Conservation (phyloP, 2,113 vertebrate species). For the Phoenicopterus ruber region DNA sequence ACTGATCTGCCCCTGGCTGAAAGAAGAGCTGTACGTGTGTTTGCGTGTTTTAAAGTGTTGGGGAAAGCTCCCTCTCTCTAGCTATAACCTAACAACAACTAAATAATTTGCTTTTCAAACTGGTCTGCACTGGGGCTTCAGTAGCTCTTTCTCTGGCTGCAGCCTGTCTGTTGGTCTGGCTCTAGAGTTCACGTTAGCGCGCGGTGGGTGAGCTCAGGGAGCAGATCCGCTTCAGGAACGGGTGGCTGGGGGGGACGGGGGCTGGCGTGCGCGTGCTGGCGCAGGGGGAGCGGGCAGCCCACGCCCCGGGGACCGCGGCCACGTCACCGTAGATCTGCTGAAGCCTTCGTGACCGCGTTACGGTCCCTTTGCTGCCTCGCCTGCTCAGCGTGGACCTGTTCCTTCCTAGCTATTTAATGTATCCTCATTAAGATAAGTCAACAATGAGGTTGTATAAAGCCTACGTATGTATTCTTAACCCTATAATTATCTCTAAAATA, state of each 20-base stretch:
- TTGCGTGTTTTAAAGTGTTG: background rate
- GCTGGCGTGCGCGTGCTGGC: background rate
- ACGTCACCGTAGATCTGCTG: background rate
- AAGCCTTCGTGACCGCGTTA: background rate
- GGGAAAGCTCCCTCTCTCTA: background rate
- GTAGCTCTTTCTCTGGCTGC: background rate
- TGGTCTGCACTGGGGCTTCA: background rate
- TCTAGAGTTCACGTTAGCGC: accelerated
- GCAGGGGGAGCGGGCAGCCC: background rate
- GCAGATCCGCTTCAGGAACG: accelerated
- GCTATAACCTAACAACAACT: no score
- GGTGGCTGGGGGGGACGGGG: background rate
- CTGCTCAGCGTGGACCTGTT: background rate
- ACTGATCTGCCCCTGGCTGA: background rate
- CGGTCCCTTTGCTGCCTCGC: background rate
- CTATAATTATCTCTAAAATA: background rate
- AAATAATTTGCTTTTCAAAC: background rate
- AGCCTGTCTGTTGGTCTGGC: background rate
- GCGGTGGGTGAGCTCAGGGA: background rate
- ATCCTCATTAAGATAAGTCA: background rate
- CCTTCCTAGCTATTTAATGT: background rate
- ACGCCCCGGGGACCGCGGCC: background rate
- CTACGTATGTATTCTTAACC: background rate
- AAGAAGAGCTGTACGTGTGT: background rate
- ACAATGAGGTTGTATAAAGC: background rate